phyloP scores from a whole-genome alignment of 2,113 vertebrate genomes.

The Lepus americanus region DNA sequence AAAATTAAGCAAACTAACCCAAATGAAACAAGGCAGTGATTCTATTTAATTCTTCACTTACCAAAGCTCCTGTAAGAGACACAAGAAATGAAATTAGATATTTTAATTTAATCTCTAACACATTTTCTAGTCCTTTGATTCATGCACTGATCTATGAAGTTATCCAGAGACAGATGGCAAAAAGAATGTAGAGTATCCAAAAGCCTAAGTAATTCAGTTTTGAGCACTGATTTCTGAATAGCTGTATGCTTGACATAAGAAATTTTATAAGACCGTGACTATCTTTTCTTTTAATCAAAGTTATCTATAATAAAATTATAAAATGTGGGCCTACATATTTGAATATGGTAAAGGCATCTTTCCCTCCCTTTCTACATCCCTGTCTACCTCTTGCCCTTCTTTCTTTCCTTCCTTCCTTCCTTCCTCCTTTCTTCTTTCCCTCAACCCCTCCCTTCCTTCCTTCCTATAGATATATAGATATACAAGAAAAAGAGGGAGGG shows the following conservation, averaged over 20 bases:
- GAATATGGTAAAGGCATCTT: background rate
- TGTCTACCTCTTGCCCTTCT: rapidly evolving
- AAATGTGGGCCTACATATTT: background rate
- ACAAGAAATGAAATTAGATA: constrained; percentile 41
- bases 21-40: background rate
- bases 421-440: background rate
- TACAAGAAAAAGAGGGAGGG: background rate
- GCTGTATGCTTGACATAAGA: background rate
- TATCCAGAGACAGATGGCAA: background rate
- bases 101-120: constrained; percentile 49
- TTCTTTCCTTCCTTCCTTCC: no score
- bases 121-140: constrained; percentile 18
- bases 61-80: constrained; percentile 3
- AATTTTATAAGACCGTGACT: background rate
- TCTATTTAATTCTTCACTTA: constrained; percentile 51
- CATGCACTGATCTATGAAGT: background rate
- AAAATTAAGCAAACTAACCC: constrained; percentile 58
- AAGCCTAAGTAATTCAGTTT: background rate
- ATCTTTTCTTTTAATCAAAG: background rate
- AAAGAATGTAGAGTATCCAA: background rate
- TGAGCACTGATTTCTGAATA: background rate
- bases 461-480: background rate
- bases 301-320: constrained; percentile 28
- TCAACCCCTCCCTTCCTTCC: background rate
- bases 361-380: no score